Percentiles rank a stretch among this genome's conserved stretches.
phyloP scores from a whole-genome alignment of 2,888 invertebrate genomes.

The Tetropium fuscum region DNA sequence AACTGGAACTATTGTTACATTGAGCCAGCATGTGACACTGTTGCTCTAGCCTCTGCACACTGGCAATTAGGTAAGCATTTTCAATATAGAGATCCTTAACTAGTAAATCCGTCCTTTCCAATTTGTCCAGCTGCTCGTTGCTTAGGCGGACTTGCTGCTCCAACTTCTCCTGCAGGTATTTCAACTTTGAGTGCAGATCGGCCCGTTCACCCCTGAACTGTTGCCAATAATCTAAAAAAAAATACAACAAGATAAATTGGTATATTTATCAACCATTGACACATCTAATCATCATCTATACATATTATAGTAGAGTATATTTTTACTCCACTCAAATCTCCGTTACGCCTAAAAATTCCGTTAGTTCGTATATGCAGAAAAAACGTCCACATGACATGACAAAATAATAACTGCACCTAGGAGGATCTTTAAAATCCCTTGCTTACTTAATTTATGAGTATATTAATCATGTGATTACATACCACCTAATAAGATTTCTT shows the following conservation, averaged over 20 bases:
- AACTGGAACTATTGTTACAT: slow-evolving; percentile 54
- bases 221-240: slow-evolving; percentile 68
- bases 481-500: too few relatives aligned
- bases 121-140: slow-evolving; percentile 74
- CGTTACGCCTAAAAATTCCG: too few relatives aligned
- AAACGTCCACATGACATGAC: too few relatives aligned
- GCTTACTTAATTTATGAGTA: too few relatives aligned
- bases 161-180: slow-evolving; percentile 69
- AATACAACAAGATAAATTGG: slow-evolving; percentile 17
- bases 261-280: too few relatives aligned
- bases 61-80: slow-evolving; percentile 82
- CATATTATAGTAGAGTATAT: too few relatives aligned
- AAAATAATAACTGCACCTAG: too few relatives aligned
- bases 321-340: too few relatives aligned
- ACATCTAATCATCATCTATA: too few relatives aligned
- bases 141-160: slow-evolving; percentile 69
- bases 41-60: slow-evolving; percentile 71
- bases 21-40: slow-evolving; percentile 68
- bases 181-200: slow-evolving; percentile 68
- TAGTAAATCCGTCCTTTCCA: slow-evolving; percentile 79
- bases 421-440: too few relatives aligned
- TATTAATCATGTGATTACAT: too few relatives aligned
- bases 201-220: slow-evolving; percentile 70
- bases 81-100: slow-evolving; percentile 88
- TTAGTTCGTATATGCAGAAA: too few relatives aligned